These are phyloP conservation scores for Sakesphorus luctuosus DNA, from an alignment of 2,113 vertebrate genomes.

Conservation along the genomic window DNA sequence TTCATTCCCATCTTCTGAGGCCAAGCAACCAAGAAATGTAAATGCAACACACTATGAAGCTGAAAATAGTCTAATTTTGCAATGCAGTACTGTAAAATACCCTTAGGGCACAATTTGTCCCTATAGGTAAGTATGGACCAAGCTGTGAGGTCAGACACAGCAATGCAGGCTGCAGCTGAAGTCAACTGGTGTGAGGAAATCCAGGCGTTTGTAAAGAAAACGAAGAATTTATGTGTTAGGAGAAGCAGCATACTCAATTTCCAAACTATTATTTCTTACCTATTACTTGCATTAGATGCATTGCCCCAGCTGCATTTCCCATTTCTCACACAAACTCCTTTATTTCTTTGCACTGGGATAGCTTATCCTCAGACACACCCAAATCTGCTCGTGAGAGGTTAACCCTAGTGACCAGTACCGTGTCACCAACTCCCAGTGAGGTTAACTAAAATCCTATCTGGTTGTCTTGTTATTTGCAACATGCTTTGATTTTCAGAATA, in stretches of 20 bases:
- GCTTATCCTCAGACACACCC: not conserved
- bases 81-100: not conserved
- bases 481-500: not conserved
- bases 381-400: not conserved
- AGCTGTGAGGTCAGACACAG: not conserved
- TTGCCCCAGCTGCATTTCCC: not conserved
- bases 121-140: not conserved
- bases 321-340: not conserved
- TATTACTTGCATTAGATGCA: not conserved
- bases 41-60: not conserved
- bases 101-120: not conserved
- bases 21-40: not conserved
- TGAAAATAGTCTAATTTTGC: constrained; percentile 10
- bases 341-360: not conserved
- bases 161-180: not conserved
- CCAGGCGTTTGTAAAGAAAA: not conserved
- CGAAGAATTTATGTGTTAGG: not conserved
- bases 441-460: not conserved
- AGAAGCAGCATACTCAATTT: not conserved
- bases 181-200: not conserved
- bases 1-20: not conserved
- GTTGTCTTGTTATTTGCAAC: not conserved
- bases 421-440: not conserved
- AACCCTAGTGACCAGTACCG: rapidly evolving
- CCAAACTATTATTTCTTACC: not conserved